phyloP scores from a whole-genome alignment of 2,113 vertebrate species.

The Callocephalon fimbriatum region DNA sequence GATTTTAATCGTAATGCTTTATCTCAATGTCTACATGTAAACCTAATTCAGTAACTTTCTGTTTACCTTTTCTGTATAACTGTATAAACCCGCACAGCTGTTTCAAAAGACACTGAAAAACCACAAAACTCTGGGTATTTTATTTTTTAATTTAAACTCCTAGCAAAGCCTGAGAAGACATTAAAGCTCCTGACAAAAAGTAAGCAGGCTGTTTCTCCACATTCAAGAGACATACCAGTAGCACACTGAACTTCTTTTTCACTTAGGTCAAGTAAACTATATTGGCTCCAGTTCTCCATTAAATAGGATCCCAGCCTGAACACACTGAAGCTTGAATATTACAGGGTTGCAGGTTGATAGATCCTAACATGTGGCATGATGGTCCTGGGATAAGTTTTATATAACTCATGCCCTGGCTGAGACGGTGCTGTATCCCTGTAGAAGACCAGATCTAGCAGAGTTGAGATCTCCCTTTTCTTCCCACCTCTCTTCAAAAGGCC shows the following conservation, averaged over 20 bases:
- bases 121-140: neutral
- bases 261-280: neutral
- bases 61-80: slow-evolving; percentile 9
- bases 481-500: neutral
- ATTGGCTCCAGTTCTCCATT: neutral
- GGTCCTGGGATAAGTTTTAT: neutral
- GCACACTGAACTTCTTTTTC: neutral
- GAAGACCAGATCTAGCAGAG: neutral
- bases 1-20: neutral
- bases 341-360: rapidly evolving
- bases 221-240: neutral
- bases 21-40: neutral
- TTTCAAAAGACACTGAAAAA: slow-evolving; percentile 23
- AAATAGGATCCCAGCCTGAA: neutral
- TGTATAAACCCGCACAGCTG: neutral
- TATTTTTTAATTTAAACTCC: neutral
- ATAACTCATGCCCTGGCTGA: neutral
- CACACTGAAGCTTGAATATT: rapidly evolving
- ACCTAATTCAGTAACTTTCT: neutral
- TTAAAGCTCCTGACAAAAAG: neutral
- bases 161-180: neutral
- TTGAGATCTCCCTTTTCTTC: neutral
- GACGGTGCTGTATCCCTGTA: neutral
- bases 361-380: neutral
- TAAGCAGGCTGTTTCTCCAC: neutral